These are phyloP conservation scores for Momotus momota DNA, from an alignment of 2,797 vertebrate species.

Conservation along the genomic window DNA sequence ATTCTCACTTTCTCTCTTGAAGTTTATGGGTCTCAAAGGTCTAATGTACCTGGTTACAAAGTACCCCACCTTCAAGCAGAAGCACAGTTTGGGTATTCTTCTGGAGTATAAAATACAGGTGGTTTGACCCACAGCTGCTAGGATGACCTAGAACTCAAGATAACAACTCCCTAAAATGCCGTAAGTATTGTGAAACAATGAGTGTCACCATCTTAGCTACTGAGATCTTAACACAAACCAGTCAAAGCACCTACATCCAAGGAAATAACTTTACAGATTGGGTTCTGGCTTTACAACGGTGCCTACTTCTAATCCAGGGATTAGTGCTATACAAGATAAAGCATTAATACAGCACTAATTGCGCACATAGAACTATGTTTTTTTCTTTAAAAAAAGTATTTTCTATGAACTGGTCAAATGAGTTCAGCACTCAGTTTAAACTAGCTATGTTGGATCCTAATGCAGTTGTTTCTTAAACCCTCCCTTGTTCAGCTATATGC, in stretches of 20 bases:
- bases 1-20: neutral
- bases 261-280: neutral
- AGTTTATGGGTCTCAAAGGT: neutral
- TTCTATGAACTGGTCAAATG: neutral
- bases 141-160: neutral
- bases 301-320: neutral
- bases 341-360: neutral
- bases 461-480: neutral
- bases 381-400: neutral
- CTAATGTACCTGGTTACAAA: neutral
- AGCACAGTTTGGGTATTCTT: neutral
- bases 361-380: no score
- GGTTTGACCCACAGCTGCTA: neutral
- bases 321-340: neutral
- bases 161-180: neutral
- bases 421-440: neutral
- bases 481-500: neutral
- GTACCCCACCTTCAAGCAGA: neutral
- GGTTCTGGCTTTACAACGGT: neutral
- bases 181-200: rapidly evolving
- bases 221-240: neutral
- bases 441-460: neutral
- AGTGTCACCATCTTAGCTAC: neutral
- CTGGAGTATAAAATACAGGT: neutral
- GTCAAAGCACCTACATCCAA: neutral